Evolutionary conservation across 2,888 invertebrate species (phyloP), one percentile per base, ranked within the genome.

Genomic region (Oegoconia quadripuncta): DNA sequence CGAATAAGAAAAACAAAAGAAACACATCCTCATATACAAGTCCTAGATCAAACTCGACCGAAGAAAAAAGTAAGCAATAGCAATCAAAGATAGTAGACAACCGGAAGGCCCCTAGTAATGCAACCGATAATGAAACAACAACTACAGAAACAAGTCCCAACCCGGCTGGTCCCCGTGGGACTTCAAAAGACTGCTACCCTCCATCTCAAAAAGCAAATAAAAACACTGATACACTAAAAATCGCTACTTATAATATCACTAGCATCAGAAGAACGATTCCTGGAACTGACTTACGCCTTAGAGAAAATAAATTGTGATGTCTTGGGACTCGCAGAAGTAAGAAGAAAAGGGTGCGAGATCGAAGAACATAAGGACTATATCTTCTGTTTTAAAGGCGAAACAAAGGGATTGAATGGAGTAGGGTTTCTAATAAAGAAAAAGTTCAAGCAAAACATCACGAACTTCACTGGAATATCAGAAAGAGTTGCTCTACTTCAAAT

Each of bases 171-270:
- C n/a, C n/a, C n/a, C n/a, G n/a, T n/a, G 2, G 11, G n/a, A 30
- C 16, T 9, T 2, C 16, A 16, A 37, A 15, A 34, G 42, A 40
- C 39, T 20, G 39, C 15, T 37, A 43, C 44, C 39, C 41, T 46
- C 42, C 41, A 42, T 30, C 29, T 30, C 30, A n/a, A n/a, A n/a
- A n/a, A n/a, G n/a, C n/a, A n/a, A n/a, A n/a, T n/a, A n/a, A n/a
- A n/a, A n/a, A n/a, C n/a, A n/a, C n/a, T n/a, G n/a, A 37, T 12
- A 30, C 17, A 14, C 16, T 44, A 15, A 29, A 44, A 16, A 41
- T 44, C 37, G 34, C 37, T n/a, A 46, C 42, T 25, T 42, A 38
- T 22, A 46, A 48, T 23, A 16, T 44, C 43, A 11, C 18, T 46
- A 11, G 11, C 33, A 29, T 14, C 37, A 37, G 3, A 14, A 8